Percentiles rank a stretch among this genome's conserved stretches.
These are phyloP conservation scores for Eubucco bourcierii DNA, from an alignment of 2,113 vertebrate species.

Conservation along the genomic window DNA sequence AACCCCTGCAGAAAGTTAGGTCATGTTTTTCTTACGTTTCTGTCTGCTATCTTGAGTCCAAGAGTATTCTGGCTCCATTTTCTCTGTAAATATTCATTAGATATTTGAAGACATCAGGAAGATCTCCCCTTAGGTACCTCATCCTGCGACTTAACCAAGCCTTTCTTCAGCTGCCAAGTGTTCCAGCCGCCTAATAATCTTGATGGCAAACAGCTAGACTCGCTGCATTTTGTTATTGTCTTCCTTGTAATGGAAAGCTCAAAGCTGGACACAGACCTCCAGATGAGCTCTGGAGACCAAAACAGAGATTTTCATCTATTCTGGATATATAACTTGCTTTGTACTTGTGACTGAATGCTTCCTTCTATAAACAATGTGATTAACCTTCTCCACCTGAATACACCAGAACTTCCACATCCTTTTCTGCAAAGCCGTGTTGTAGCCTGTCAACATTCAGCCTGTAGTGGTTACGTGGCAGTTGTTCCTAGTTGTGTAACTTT, in stretches of 20 bases:
- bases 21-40: not conserved
- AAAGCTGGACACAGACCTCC: not conserved
- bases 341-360: not conserved
- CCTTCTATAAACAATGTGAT: not conserved
- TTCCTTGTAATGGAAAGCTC: not conserved
- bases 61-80: not conserved
- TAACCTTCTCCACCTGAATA: not conserved
- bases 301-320: not conserved
- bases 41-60: not conserved
- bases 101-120: not conserved
- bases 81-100: not conserved
- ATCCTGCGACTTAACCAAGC: not conserved
- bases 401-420: not conserved
- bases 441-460: not conserved
- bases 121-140: not conserved
- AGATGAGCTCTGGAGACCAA: not conserved
- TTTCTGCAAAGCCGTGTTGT: not conserved
- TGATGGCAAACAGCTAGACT: not conserved
- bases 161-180: not conserved
- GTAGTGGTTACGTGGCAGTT: not conserved
- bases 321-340: not conserved
- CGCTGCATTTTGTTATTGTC: not conserved
- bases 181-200: not conserved
- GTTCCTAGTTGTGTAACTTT: not conserved
- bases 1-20: not conserved